Base-by-base conservation (phyloP, 1,140 invertebrate genomes). In the Solenopsis invicta region DNA sequence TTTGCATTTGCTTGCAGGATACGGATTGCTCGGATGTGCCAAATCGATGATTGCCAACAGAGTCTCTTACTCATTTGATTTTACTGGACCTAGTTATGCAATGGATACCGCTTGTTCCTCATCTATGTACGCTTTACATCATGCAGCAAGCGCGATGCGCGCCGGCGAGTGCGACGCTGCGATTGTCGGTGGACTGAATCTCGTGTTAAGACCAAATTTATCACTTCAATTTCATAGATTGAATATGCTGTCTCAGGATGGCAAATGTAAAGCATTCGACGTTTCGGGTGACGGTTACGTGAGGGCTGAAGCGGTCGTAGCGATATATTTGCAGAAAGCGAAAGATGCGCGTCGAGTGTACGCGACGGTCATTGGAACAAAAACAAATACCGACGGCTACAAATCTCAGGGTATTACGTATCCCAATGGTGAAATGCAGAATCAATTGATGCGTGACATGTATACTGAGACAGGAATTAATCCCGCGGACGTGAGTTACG, bases 31-130 rank as follows among this genome's bases (percentile, higher is more conserved):
- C 4, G 99, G 99, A 34, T 99, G 98, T 94, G 97, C 97, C 74
- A 96, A 98, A 59, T 98, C 98, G 41, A 99, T 99, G 99, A 99
- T 99, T 94, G 97, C 99, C 56, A 99, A 99, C 94, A 97, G 99
- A 92, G 96, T 99, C 52, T 99, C 99, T 0, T 99, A 97, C 95
- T 98, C 98, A 12, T 99, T 99, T 95, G 98, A 99, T 92, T 98
- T 99, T 85, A 97, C 95, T 89, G 97, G 99, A 16, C 99, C 99
- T 2, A 99, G 98, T 94, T 99, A 98, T 94, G 97, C 98, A 5
- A 95, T 99, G 8, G 99, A 99, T 95, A 99, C 99, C 10, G 99
- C 99, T 0, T 99, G 99, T 95, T 99, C 99, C 0, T 99, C 98
- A 87, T 98, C 98, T 71, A 94, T 99, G 92, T 97, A 98, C 92